Base-by-base conservation (phyloP, 2,888 invertebrate genomes). In the Philopedon plagiatum region DNA sequence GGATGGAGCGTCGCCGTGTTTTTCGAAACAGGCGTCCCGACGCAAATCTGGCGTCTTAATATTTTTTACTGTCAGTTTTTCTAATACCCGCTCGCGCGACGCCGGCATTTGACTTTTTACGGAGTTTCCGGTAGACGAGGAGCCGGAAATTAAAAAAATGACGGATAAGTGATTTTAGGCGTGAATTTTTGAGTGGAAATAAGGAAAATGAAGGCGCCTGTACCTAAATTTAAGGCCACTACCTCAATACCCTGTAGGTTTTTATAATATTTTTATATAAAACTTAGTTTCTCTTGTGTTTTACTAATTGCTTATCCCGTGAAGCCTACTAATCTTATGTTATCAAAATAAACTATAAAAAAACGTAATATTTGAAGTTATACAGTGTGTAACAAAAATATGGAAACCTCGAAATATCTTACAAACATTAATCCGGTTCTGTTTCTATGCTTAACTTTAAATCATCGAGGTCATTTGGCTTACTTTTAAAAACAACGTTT, bases 151-250 rank as follows among this genome's bases (percentile, higher is more conserved):
- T 44, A 19, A 18, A 23, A 23, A 39, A 44, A 63, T 49, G 37
- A 41, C 46, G 46, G 62, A 58, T 57, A 57, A 39, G 26, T 32
- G 34, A 44, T 32, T 64, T 21, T n/a, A 44, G 32, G 74, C 13
- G 15, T 15, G 5, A 39, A 15, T 26, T 29, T 29, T 37, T 21
- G 11, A 62, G 15, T 34, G 62, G 44, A 34, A 51, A 44, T 64
- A 57, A 26, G 15, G 18, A 60, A 64, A 44, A 81, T 81, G 81
- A 80, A 78, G 26, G 76, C 81, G 0, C 81, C 81, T 18, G 74
- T 91, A 79, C 94, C 94, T 79, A 93, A 91, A 85, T 94, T 94
- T 89, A 94, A 93, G 88, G 94, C 94, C 81, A 92, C 91, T 83
- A 91, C 93, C 80, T 88, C 91, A 75, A 89, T 89, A 79, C 88